Percentiles rank a stretch among this genome's conserved stretches.
Conservation (phyloP, 64 coral and sea anemone genomes). For the Trachythela sp. region DNA sequence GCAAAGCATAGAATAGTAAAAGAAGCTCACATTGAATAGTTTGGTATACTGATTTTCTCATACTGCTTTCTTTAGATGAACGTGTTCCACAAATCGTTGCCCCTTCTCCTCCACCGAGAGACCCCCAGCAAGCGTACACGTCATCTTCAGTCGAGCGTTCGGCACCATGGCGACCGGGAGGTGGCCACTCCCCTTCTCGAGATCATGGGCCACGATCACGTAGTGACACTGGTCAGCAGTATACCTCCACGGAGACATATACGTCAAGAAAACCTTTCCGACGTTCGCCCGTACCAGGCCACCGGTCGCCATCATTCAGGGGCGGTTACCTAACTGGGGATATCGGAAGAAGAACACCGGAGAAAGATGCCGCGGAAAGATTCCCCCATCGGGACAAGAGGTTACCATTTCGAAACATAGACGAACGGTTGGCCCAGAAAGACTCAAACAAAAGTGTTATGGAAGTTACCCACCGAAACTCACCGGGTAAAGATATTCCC, state of each 20-base stretch:
- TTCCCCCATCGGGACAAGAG: not conserved
- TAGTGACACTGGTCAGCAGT: not conserved
- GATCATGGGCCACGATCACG: not conserved
- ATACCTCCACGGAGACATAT: not conserved
- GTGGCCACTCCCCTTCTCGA: not conserved
- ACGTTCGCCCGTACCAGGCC: not conserved
- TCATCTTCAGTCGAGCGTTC: not conserved
- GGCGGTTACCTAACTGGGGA: not conserved
- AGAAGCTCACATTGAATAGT: no score
- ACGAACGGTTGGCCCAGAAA: not conserved
- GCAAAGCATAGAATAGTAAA: no score
- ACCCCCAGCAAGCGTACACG: not conserved
- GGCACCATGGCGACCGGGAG: not conserved
- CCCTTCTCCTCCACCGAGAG: not conserved
- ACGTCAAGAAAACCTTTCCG: not conserved
- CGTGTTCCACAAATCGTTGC: not conserved
- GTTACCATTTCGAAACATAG: not conserved
- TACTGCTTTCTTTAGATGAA: not conserved
- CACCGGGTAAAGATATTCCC: not conserved
- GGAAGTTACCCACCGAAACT: not conserved
- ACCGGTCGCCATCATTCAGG: not conserved
- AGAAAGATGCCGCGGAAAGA: not conserved
- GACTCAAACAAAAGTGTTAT: not conserved
- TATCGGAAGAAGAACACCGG: slow-evolving; percentile 7
- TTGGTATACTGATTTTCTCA: not conserved